phyloP scores from a whole-genome alignment of 2,888 invertebrate genomes.

The Aquatica leii region DNA sequence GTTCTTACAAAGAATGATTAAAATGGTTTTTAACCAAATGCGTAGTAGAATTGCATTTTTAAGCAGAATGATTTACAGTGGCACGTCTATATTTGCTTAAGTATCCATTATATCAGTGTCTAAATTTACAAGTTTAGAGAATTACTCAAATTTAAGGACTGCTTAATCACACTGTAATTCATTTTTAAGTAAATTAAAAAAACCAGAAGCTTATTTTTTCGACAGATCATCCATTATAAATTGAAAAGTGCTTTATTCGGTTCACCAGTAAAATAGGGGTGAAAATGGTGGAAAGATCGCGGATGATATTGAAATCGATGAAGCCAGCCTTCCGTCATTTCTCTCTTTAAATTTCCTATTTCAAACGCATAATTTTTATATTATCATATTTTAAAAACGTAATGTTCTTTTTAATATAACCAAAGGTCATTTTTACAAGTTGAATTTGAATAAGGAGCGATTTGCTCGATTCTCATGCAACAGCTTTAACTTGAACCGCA shows the following conservation, averaged over 20 bases:
- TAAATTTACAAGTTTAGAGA: no score
- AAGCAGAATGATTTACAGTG: no score
- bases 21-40: no score
- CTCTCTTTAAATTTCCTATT: conserved; percentile 39
- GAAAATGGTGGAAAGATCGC: conserved; percentile 37
- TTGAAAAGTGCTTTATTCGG: conserved; percentile 40
- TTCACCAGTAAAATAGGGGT: conserved; percentile 36
- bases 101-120: no score
- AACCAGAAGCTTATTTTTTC: conserved; percentile 38
- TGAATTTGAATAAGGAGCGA: conserved; percentile 1
- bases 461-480: neutral
- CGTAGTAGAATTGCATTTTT: no score
- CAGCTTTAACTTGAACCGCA: neutral
- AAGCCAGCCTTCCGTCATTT: conserved; percentile 34
- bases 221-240: conserved; percentile 44
- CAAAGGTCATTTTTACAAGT: conserved; percentile 1
- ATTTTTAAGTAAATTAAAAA: conserved; percentile 35
- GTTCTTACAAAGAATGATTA: no score
- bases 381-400: conserved; percentile 32
- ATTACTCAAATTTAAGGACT: conserved; percentile 13
- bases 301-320: conserved; percentile 37
- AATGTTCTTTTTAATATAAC: conserved; percentile 5
- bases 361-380: conserved; percentile 38
- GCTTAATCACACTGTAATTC: conserved; percentile 32
- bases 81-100: no score